Evolutionary conservation across 2,797 vertebrate species (phyloP), one percentile per base, ranked within the genome.

Genomic region (Chelonia mydas): DNA sequence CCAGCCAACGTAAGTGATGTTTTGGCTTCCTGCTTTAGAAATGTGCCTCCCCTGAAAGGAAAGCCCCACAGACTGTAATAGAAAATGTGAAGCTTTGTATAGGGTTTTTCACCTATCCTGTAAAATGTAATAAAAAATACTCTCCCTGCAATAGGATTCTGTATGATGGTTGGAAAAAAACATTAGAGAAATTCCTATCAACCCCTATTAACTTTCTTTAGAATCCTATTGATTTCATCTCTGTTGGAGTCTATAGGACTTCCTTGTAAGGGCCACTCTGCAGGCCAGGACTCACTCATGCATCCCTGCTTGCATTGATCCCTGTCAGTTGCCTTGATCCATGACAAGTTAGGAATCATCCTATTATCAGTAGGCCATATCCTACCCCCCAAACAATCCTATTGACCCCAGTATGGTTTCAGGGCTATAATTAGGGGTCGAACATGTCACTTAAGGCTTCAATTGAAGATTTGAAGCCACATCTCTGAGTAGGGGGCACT

Each of bases 1-100:
- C 99, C 83, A 95, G 87, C 96, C 97, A 98, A 45, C 94, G 99
- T 99, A 98, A 99, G 99, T 98, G 61, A 84, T 11, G 7, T 59
- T 96, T 92, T 51, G 84, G 33, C 85, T 96, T 89, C 65, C 92
- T 90, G 78, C 53, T 45, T 81, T 59, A 50, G 84, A 83, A 90
- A 54, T 7, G 49, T 11, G 84, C n/a, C 0, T 0, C 8, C 15
- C 12, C 45, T 47, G 2, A 1, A 55, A 51, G 65, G 88, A 76
- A 3, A 47, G 88, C 87, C 33, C 41, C 49, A 19, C 28, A 21
- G 11, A 81, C 51, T 77, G 4, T 15, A 28, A 49, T 47, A 49
- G 27, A 49, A 49, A 28, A 31, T 49, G 74, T 47, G 45, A 16
- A 27, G 79, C 25, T 95, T 31, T 89, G 33, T 17, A 61, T 51